Conservation (phyloP, 2,797 vertebrate species). For the Galago senegalensis region DNA sequence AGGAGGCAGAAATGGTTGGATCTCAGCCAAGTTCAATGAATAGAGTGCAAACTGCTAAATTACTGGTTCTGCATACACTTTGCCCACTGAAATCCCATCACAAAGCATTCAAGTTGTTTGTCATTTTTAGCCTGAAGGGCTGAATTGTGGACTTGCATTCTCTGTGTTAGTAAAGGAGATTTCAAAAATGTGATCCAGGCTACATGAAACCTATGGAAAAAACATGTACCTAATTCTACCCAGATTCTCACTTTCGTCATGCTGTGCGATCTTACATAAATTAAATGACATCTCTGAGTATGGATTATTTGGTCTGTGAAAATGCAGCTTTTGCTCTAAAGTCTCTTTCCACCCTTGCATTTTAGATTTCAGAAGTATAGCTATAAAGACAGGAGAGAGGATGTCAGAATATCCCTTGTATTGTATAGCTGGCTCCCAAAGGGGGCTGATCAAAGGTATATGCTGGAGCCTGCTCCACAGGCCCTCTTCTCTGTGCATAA, state of each 20-base stretch:
- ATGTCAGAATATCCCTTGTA: background rate
- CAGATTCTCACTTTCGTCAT: background rate
- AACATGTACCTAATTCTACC: background rate
- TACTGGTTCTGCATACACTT: background rate
- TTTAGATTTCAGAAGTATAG: background rate
- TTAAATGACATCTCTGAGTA: background rate
- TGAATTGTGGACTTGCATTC: background rate
- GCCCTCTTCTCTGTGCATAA: background rate
- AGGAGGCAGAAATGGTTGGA: background rate
- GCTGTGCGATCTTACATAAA: background rate
- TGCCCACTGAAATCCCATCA: background rate
- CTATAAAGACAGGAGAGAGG: background rate
- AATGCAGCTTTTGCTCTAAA: background rate
- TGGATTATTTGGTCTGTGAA: background rate
- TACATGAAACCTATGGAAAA: background rate
- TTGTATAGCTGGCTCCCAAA: background rate
- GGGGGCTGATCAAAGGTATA: background rate
- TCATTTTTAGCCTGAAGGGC: background rate
- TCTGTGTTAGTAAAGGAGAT: background rate
- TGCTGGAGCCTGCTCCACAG: fast-evolving
- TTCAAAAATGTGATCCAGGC: background rate
- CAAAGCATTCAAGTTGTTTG: background rate
- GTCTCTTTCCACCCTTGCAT: background rate
- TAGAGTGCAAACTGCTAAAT: background rate
- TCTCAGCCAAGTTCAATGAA: background rate